Evolutionary conservation across 2,797 vertebrate genomes (phyloP).

Genomic region (Microhierax caerulescens): DNA sequence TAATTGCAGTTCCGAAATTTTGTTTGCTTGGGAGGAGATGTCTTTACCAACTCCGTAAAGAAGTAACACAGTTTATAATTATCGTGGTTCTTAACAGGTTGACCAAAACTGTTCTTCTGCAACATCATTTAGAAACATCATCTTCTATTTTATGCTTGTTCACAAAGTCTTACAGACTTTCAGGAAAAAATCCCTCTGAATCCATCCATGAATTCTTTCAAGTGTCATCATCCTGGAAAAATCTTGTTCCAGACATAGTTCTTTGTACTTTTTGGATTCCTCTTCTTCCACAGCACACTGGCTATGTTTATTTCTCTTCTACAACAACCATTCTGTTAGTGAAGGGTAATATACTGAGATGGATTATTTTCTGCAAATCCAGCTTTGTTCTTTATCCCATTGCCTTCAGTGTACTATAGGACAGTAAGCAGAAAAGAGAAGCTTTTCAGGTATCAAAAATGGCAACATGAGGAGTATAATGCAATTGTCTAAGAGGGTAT

Average conservation of each 20-base stretch:
- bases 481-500: background rate
- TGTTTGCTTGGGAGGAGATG: background rate
- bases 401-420: slow-evolving; percentile 8
- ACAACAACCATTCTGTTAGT: background rate
- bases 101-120: background rate
- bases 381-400: slow-evolving; percentile 59
- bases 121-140: background rate
- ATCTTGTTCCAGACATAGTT: background rate
- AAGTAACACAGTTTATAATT: background rate
- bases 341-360: slow-evolving; percentile 13
- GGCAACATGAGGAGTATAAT: background rate
- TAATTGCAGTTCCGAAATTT: background rate
- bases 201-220: background rate
- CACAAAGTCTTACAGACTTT: background rate
- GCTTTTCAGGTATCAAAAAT: slow-evolving; percentile 55
- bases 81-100: background rate
- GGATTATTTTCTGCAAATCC: slow-evolving; percentile 64
- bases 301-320: slow-evolving; percentile 30
- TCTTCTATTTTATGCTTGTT: background rate
- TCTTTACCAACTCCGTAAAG: background rate
- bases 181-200: background rate
- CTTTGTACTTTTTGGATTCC: slow-evolving; percentile 30
- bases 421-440: slow-evolving; percentile 24
- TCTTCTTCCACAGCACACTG: slow-evolving; percentile 14
- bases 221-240: slow-evolving; percentile 39